Conservation (phyloP, 1,140 invertebrate species). For the Pogonomyrmex barbatus region DNA sequence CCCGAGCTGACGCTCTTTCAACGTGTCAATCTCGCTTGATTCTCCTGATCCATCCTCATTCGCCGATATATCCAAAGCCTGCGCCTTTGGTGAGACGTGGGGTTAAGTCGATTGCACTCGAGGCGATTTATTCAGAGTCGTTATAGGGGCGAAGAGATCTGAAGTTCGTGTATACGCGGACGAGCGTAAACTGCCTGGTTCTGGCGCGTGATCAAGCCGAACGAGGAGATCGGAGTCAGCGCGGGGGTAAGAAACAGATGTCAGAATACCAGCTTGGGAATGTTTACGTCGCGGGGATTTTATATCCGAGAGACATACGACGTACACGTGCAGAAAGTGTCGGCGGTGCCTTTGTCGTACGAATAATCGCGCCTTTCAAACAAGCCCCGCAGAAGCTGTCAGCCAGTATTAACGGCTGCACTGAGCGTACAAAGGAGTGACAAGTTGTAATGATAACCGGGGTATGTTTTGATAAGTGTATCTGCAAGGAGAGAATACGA, state of each 20-base stretch:
- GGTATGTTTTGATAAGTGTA: conserved; percentile 64
- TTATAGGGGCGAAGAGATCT: not conserved
- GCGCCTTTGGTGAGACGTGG: not conserved
- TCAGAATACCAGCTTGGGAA: conserved; percentile 70
- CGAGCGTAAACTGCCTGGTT: conserved; percentile 51
- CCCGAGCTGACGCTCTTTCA: conserved; percentile 42
- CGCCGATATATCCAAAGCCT: conserved; percentile 7
- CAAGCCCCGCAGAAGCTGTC: conserved; percentile 66
- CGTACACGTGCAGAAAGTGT: conserved; percentile 68
- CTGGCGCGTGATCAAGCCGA: conserved; percentile 72
- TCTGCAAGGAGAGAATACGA: conserved; percentile 19
- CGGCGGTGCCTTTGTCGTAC: conserved; percentile 61
- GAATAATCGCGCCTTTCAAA: conserved; percentile 72
- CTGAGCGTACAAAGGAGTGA: conserved; percentile 65
- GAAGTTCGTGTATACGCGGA: conserved; percentile 4
- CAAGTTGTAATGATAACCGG: conserved; percentile 68
- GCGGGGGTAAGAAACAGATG: conserved; percentile 71
- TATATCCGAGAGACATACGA: conserved; percentile 74
- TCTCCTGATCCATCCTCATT: conserved; percentile 38
- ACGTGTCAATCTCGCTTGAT: conserved; percentile 53
- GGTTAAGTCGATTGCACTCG: conserved; percentile 64
- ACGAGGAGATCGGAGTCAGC: conserved; percentile 33
- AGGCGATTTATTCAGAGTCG: conserved; percentile 41
- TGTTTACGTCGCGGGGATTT: conserved; percentile 74
- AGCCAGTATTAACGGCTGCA: conserved; percentile 65